A percentile compares a stretch with the other conserved stretches of the same genome.
These are phyloP conservation scores for Halichoerus grypus DNA, from an alignment of 2,113 vertebrate species.

Conservation along the genomic window DNA sequence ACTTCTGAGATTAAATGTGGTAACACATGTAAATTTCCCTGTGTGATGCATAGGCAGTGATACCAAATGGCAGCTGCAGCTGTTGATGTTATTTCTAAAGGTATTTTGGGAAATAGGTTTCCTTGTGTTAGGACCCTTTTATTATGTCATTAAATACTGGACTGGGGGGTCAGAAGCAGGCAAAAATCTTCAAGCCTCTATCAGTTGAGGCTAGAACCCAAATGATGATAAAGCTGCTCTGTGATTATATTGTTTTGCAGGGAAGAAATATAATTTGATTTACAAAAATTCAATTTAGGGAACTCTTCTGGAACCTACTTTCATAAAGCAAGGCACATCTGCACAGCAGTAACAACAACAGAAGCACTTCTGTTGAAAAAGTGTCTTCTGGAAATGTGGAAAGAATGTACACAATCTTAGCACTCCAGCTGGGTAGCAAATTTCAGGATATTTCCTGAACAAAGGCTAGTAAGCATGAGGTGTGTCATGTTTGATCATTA, in stretches of 20 bases:
- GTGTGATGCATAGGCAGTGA: not conserved
- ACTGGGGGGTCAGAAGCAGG: not conserved
- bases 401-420: conserved; percentile 75
- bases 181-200: conserved; percentile 5
- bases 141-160: conserved; percentile 38
- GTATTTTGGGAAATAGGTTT: not conserved
- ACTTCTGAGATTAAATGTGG: not conserved
- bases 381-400: conserved; percentile 53
- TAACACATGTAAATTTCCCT: not conserved
- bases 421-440: conserved; percentile 74
- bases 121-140: not conserved
- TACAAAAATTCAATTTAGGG: conserved; percentile 66
- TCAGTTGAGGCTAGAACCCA: not conserved
- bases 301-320: conserved; percentile 33
- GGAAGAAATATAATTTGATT: conserved; percentile 62
- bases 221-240: conserved; percentile 34
- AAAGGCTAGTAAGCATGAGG: conserved; percentile 69
- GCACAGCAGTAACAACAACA: conserved; percentile 60
- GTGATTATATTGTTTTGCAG: conserved; percentile 26
- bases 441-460: conserved; percentile 79
- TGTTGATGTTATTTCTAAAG: conserved; percentile 38
- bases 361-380: conserved; percentile 65
- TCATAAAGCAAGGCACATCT: conserved; percentile 57
- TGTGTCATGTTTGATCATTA: conserved; percentile 79
- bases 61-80: not conserved